Evolutionary conservation across 2,888 invertebrate species (phyloP), one percentile per base, ranked within the genome.

Genomic region (Ormyrus rosae): DNA sequence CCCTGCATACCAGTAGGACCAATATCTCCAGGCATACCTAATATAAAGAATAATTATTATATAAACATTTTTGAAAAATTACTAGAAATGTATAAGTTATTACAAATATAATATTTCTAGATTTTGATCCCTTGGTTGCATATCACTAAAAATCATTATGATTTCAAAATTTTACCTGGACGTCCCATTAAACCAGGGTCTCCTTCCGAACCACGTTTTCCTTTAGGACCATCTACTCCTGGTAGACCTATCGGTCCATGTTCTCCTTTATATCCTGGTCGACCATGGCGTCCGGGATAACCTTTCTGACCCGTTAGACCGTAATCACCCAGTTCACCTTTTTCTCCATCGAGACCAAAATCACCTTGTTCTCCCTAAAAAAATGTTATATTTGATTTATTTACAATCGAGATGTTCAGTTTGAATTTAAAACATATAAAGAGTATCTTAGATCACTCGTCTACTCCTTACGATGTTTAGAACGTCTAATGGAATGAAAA

Each of bases 321-420:
- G 83, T 91, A 84, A n/a, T 93, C 94, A 82, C 96, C 96, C 48
- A 90, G 90, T 81, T 91, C 90, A 77, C 96, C 96, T 89, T 94
- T 94, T 0, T 87, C 82, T 5, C 96, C 96, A 4, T 89, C 87
- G 11, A 83, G 82, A 1, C 90, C 90, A 82, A 87, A 86, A 58
- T 91, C 87, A 70, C 92, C 92, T 67, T 86, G 86, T 78, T 88
- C 87, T 63, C 91, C 91, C 89, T 91, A 53, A 50, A 68, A 65
- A 11, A 55, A 46, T 34, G 3, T 34, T 34, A 34, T 34, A 34
- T 1, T 4, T 34, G 34, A 3, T 34, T 34, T 34, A 34, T 34
- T 34, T 34, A 34, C 34, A 34, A 34, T 34, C 34, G 34, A 2
- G 34, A 34, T 34, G 34, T 4, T 34, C 34, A 34, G 34, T 34